Evolutionary conservation across 2,888 invertebrate species (phyloP).

Genomic region (Tinea trinotella): DNA sequence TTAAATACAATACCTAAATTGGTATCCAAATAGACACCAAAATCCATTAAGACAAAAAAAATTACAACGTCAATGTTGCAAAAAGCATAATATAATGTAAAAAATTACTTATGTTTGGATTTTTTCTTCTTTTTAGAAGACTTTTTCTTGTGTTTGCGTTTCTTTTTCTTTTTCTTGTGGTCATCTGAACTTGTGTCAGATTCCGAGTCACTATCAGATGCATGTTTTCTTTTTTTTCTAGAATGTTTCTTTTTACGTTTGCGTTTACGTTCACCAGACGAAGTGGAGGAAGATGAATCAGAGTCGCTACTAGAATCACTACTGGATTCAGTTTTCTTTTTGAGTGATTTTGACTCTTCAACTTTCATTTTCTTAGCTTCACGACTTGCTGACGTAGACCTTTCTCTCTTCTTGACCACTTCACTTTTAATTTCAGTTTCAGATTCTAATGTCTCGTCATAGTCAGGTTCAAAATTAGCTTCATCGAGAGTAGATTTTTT

Average conservation of each 20-base stretch:
- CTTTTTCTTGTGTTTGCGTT: constrained; percentile 79
- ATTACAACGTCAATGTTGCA: too few species aligned
- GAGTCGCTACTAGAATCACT: constrained; percentile 57
- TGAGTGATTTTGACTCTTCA: constrained; percentile 40
- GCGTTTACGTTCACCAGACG: constrained; percentile 69
- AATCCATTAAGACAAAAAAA: too few species aligned
- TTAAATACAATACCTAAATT: too few species aligned
- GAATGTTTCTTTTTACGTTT: constrained; percentile 76
- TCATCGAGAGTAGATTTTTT: constrained; percentile 81
- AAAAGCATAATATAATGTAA: background rate
- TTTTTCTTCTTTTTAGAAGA: constrained; percentile 82
- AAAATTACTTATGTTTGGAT: constrained; percentile 39
- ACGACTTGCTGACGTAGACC: constrained; percentile 29
- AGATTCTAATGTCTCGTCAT: constrained; percentile 75
- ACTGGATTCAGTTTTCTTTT: constrained; percentile 60
- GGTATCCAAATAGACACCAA: too few species aligned
- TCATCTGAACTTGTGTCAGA: constrained; percentile 78
- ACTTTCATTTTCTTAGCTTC: constrained; percentile 44
- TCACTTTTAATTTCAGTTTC: constrained; percentile 76
- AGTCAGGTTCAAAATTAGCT: constrained; percentile 82
- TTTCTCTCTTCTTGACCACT: constrained; percentile 46
- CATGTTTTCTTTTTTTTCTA: constrained; percentile 74
- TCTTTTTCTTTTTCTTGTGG: constrained; percentile 78
- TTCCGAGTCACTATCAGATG: constrained; percentile 74
- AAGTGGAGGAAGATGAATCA: constrained; percentile 64